Conservation (phyloP, 2,797 vertebrate genomes). For the Lepilemur ruficaudatus region DNA sequence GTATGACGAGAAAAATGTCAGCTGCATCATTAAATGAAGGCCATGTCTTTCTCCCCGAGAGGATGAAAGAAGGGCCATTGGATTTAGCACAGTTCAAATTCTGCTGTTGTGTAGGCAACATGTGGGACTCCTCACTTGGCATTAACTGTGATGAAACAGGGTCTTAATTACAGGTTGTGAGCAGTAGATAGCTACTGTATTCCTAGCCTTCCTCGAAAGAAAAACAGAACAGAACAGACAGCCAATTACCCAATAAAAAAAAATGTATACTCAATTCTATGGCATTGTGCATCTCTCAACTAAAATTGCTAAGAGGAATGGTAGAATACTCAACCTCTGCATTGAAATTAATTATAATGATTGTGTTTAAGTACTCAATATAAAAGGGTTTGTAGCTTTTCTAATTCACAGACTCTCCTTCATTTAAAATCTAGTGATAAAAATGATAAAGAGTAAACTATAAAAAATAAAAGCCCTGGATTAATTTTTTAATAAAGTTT, state of each 20-base stretch:
- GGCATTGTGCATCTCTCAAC: neutral
- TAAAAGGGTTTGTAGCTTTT: conserved; percentile 76
- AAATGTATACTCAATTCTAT: neutral
- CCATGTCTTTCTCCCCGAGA: neutral
- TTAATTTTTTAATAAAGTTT: conserved; percentile 82
- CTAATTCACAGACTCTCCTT: conserved; percentile 78
- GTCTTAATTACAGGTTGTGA: conserved; percentile 12
- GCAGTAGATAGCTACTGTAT: neutral
- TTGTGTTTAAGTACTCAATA: conserved; percentile 69
- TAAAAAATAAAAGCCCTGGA: conserved; percentile 79
- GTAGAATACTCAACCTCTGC: conserved; percentile 44
- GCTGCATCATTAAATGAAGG: neutral
- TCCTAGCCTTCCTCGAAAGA: neutral
- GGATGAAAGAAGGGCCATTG: neutral
- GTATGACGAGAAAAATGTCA: neutral
- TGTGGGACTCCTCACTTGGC: conserved; percentile 67
- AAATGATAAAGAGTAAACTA: conserved; percentile 77
- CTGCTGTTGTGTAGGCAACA: neutral
- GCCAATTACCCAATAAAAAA: neutral
- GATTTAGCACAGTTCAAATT: neutral
- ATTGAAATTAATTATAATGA: conserved; percentile 75
- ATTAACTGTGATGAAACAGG: conserved; percentile 40
- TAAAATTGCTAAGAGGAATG: conserved; percentile 46
- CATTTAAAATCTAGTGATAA: conserved; percentile 78
- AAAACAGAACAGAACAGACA: neutral